Conservation (phyloP, 2,113 vertebrate genomes). For the Pelmatolapia mariae region DNA sequence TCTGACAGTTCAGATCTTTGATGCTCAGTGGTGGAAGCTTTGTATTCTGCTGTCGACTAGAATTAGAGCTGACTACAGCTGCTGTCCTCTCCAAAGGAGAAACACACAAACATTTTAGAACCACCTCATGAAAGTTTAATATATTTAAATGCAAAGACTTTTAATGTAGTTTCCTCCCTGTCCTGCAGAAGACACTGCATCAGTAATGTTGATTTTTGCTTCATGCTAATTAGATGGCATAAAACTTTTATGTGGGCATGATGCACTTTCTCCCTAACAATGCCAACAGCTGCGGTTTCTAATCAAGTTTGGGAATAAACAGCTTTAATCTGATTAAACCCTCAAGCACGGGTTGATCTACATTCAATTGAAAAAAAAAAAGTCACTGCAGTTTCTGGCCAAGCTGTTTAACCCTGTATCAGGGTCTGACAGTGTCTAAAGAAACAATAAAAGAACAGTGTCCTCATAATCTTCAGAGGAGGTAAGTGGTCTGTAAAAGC, state of each 20-base stretch:
- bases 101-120: not conserved
- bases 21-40: not conserved
- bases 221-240: not conserved
- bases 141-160: not conserved
- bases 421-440: not conserved
- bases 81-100: not conserved
- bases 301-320: not conserved
- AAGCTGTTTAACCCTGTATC: not conserved
- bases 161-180: not conserved
- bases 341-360: not conserved
- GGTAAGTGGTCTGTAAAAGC: not conserved
- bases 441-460: not conserved
- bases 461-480: not conserved
- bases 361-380: not conserved
- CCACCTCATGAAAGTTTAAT: not conserved
- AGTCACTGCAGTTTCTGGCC: not conserved
- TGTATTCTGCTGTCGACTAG: not conserved
- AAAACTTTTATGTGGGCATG: not conserved
- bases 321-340: not conserved
- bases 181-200: not conserved
- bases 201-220: rapidly evolving
- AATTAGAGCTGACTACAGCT: not conserved
- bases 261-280: not conserved
- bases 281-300: not conserved
- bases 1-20: not conserved